A percentile compares a stretch with the other conserved stretches of the same genome.
These are phyloP conservation scores for Neomorphus geoffroyi DNA, from an alignment of 2,797 vertebrate species.

Conservation along the genomic window DNA sequence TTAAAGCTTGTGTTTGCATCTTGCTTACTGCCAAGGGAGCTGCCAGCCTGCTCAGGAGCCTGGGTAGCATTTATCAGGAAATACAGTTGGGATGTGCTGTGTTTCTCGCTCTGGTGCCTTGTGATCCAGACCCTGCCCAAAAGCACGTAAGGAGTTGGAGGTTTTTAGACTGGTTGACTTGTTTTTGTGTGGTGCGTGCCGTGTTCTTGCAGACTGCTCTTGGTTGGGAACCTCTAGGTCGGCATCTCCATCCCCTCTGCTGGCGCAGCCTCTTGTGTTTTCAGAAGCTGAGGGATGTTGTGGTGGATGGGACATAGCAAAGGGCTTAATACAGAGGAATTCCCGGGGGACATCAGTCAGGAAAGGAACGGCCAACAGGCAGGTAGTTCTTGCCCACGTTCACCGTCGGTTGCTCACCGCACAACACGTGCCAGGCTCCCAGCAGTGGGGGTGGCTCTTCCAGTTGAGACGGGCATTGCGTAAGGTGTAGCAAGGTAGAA, in stretches of 20 bases:
- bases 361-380: neutral
- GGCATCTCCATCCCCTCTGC: neutral
- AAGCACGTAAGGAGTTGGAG: rapidly evolving
- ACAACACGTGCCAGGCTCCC: rapidly evolving
- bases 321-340: neutral
- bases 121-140: neutral
- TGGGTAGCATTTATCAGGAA: neutral
- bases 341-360: neutral
- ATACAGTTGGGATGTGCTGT: rapidly evolving
- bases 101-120: rapidly evolving
- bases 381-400: rapidly evolving
- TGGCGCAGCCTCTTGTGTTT: neutral
- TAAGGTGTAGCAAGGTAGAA: too few relatives aligned
- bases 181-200: rapidly evolving
- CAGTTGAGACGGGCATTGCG: neutral
- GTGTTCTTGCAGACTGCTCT: neutral
- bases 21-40: neutral
- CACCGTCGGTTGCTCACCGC: rapidly evolving
- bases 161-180: rapidly evolving
- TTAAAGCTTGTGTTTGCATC: rapidly evolving
- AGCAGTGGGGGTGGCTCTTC: neutral
- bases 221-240: rapidly evolving
- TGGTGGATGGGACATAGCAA: rapidly evolving
- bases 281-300: neutral
- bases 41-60: neutral